Evolutionary conservation across 2,888 invertebrate species (phyloP), one percentile per base, ranked within the genome.

Genomic region (Melanophora roralis): DNA sequence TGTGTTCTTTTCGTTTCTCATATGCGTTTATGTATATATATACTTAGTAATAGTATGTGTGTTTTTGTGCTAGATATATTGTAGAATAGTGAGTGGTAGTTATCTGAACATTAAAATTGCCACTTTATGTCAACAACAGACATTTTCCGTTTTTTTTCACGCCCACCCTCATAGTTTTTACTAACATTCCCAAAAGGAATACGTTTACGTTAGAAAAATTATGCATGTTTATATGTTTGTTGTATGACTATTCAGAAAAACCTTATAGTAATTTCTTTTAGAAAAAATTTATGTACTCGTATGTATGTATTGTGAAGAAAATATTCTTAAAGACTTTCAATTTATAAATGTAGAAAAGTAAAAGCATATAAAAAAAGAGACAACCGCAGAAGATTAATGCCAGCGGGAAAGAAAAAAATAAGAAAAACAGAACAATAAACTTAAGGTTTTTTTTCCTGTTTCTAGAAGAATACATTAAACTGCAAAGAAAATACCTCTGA

Each of bases 41-140:
- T 27, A 6, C 4, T n/a, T 27, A 51, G 27, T n/a, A 27, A 8
- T 14, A 59, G 43, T 9, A 45, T 47, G 2, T 49, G 49, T 49
- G n/a, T n/a, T n/a, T n/a, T n/a, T n/a, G n/a, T 49, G 45, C 21
- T 9, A 8, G 8, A 69, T 16, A 16, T 32, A 23, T 34, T 45
- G 16, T 43, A 57, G 27, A 47, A 45, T 34, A 62, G 67, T 47
- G 36, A 40, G 16, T 53, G 43, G 80, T 83, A 82, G 84, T 83
- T 85, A 84, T 86, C 85, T 86, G 86, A 87, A 85, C 86, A 87
- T 87, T 86, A 86, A 86, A 87, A 88, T 88, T 88, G 86, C 84
- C 86, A 88, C 87, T 86, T 87, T 86, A 86, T 85, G 86, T 83
- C 81, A 81, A 81, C 69, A 69, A 49, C 81, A 77, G 69, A 77